Evolutionary conservation across 2,797 vertebrate genomes (phyloP).

Genomic region (Ctenopoma kingsleyae): DNA sequence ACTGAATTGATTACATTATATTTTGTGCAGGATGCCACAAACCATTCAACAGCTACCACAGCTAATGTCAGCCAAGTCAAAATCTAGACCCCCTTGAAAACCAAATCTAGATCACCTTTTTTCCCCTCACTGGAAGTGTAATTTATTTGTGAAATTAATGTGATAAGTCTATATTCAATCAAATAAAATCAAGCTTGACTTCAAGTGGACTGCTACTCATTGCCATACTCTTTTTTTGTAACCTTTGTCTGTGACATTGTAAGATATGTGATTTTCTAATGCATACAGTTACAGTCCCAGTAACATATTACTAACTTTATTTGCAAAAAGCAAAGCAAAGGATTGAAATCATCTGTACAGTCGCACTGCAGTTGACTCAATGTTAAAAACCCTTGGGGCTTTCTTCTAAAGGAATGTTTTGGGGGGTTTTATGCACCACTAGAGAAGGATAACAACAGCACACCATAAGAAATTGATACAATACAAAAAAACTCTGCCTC

Average conservation of each 20-base stretch:
- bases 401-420: conserved; percentile 58
- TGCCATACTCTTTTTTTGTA: neutral
- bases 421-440: conserved; percentile 64
- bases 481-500: conserved; percentile 73
- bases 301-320: neutral
- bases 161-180: neutral
- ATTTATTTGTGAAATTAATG: conserved; percentile 44
- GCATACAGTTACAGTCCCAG: neutral
- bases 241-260: conserved; percentile 6
- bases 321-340: conserved; percentile 11
- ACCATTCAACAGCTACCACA: conserved; percentile 32
- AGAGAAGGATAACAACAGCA: conserved; percentile 66
- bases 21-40: conserved; percentile 16
- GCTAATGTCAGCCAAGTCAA: conserved; percentile 52
- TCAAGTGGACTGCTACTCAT: too few species aligned
- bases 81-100: conserved; percentile 35
- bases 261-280: conserved; percentile 12
- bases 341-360: conserved; percentile 23
- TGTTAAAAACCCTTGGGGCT: conserved; percentile 56
- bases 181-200: too few species aligned
- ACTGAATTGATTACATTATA: conserved; percentile 26
- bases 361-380: conserved; percentile 42
- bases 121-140: conserved; percentile 11
- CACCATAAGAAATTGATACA: conserved; percentile 72
- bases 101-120: conserved; percentile 23